These are phyloP conservation scores for Chymomyza costata DNA, from an alignment of 1,140 invertebrate genomes.

Conservation along the genomic window DNA sequence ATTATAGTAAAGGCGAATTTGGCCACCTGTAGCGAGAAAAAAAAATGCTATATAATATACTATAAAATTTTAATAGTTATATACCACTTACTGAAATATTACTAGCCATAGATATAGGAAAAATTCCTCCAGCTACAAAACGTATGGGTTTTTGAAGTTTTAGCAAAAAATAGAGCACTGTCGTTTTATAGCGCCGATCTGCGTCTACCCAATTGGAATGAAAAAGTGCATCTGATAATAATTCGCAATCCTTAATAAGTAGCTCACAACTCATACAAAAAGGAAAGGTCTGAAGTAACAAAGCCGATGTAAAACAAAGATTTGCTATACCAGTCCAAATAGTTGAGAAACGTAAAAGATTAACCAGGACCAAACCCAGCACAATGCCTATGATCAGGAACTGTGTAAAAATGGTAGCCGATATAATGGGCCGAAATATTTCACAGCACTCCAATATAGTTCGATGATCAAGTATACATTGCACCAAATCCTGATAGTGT, in stretches of 20 bases:
- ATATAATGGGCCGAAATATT: neutral
- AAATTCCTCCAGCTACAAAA: constrained; percentile 4
- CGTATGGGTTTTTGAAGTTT: constrained; percentile 8
- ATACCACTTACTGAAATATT: constrained; percentile 12
- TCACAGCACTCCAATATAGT: constrained; percentile 8
- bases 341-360: neutral
- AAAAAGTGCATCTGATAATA: neutral
- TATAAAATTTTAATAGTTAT: neutral
- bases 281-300: constrained; percentile 11
- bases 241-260: constrained; percentile 1
- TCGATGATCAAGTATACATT: constrained; percentile 17
- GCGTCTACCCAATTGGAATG: constrained; percentile 20
- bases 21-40: constrained; percentile 8
- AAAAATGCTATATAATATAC: neutral
- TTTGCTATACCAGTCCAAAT: neutral
- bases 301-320: constrained; percentile 7
- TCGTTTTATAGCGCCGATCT: constrained; percentile 13
- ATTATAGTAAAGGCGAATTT: constrained; percentile 20
- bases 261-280: constrained; percentile 19
- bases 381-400: constrained; percentile 7
- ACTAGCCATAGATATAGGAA: constrained; percentile 16
- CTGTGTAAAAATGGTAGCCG: neutral
- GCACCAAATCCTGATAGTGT: constrained; percentile 15
- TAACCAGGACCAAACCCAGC: constrained; percentile 1
- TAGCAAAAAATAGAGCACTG: constrained; percentile 10